These are phyloP conservation scores for Casuarius casuarius DNA, from an alignment of 2,113 vertebrate genomes.

Conservation along the genomic window DNA sequence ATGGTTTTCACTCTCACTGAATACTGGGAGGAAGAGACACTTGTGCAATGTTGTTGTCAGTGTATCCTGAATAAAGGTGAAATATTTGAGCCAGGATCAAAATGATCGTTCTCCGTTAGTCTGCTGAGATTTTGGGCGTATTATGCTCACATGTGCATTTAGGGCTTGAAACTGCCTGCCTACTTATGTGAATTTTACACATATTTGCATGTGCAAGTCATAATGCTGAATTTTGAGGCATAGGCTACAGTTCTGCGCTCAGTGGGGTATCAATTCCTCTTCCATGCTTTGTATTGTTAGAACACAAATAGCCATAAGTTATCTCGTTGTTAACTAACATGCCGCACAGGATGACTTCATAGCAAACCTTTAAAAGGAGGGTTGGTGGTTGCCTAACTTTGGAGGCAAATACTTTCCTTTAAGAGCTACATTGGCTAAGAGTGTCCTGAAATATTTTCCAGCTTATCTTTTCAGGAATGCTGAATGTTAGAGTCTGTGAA, in stretches of 20 bases:
- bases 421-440: rapidly evolving
- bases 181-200: neutral
- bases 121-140: neutral
- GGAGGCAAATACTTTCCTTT: neutral
- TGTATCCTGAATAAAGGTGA: neutral
- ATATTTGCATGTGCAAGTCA: neutral
- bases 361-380: neutral
- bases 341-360: neutral
- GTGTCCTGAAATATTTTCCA: neutral
- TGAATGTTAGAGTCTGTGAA: neutral
- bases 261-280: neutral
- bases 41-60: neutral
- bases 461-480: neutral
- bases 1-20: neutral
- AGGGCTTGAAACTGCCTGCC: neutral
- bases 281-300: neutral
- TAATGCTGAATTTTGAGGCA: neutral
- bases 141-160: neutral
- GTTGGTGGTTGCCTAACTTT: neutral
- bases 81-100: neutral
- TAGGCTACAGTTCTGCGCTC: neutral
- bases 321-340: neutral
- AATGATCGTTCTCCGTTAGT: neutral
- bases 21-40: neutral
- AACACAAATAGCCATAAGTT: neutral